These are phyloP conservation scores for Omphaloscelis lunosa DNA, from an alignment of 2,888 invertebrate species.

Conservation along the genomic window DNA sequence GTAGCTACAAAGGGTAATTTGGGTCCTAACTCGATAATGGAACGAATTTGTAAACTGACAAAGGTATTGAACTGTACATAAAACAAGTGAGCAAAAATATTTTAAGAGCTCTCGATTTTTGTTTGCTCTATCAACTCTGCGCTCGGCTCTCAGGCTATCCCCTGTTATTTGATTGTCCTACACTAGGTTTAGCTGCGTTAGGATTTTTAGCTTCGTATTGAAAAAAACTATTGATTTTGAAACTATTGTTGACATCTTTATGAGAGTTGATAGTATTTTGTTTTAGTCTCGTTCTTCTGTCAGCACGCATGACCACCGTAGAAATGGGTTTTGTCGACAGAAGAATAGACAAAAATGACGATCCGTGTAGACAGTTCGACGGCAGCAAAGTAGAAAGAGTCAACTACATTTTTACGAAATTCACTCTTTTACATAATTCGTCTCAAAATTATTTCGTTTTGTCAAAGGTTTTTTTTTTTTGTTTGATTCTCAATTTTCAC, in stretches of 20 bases:
- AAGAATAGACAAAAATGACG: no score
- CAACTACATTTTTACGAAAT: no score
- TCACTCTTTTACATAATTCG: no score
- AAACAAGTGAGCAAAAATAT: slow-evolving; percentile 44
- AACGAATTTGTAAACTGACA: background rate
- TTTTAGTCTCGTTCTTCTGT: no score
- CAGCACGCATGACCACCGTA: no score
- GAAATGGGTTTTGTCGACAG: no score
- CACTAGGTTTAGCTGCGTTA: slow-evolving; percentile 32
- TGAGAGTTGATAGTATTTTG: no score
- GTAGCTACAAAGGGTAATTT: background rate
- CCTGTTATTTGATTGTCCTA: slow-evolving; percentile 47
- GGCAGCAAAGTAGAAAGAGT: no score
- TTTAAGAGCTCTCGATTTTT: slow-evolving; percentile 38
- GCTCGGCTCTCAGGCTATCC: slow-evolving; percentile 32
- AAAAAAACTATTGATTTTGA: slow-evolving; percentile 36
- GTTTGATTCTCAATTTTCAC: no score
- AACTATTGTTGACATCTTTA: background rate
- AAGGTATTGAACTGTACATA: background rate
- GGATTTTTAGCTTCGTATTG: slow-evolving; percentile 24
- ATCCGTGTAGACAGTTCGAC: no score
- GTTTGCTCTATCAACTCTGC: slow-evolving; percentile 48
- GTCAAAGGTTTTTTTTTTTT: no score
- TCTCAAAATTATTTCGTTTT: no score
- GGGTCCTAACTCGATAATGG: background rate